Conservation (phyloP, 2,888 invertebrate genomes). For the Carpatolechia fugitivella region DNA sequence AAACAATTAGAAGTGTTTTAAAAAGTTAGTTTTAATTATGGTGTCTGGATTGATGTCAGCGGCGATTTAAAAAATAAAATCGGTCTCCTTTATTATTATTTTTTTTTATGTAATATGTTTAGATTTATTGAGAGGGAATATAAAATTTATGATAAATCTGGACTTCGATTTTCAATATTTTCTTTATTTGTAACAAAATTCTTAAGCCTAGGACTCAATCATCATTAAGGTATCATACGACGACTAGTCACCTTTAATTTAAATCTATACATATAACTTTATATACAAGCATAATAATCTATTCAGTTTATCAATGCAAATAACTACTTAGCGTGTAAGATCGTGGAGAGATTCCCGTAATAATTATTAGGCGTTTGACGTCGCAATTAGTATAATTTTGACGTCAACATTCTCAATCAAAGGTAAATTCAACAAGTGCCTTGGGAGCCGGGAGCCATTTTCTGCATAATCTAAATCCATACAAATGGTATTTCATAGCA, state of each 20-base stretch:
- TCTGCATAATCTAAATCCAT: neutral
- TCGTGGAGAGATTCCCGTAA: slow-evolving; percentile 1
- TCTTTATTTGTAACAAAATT: slow-evolving; percentile 21
- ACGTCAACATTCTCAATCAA: neutral
- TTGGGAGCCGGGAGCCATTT: neutral
- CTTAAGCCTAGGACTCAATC: slow-evolving; percentile 18
- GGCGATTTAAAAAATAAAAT: too few relatives aligned
- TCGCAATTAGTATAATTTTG: neutral
- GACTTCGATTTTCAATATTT: neutral
- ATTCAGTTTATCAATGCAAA: slow-evolving; percentile 36
- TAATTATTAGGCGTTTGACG: slow-evolving; percentile 6
- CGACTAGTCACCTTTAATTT: slow-evolving; percentile 41
- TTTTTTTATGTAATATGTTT: too few relatives aligned
- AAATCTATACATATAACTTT: slow-evolving; percentile 31
- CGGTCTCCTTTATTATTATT: too few relatives aligned
- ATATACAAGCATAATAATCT: slow-evolving; percentile 35
- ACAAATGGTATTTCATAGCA: neutral
- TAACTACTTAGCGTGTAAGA: neutral
- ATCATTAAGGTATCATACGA: slow-evolving; percentile 44
- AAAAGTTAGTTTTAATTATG: too few relatives aligned
- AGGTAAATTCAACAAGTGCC: neutral
- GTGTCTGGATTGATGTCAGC: too few relatives aligned
- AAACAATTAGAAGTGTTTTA: too few relatives aligned
- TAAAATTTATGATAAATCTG: neutral
- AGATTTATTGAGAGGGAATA: too few relatives aligned